phyloP scores from a whole-genome alignment of 2,888 invertebrate genomes.

The Anodontia alba region DNA sequence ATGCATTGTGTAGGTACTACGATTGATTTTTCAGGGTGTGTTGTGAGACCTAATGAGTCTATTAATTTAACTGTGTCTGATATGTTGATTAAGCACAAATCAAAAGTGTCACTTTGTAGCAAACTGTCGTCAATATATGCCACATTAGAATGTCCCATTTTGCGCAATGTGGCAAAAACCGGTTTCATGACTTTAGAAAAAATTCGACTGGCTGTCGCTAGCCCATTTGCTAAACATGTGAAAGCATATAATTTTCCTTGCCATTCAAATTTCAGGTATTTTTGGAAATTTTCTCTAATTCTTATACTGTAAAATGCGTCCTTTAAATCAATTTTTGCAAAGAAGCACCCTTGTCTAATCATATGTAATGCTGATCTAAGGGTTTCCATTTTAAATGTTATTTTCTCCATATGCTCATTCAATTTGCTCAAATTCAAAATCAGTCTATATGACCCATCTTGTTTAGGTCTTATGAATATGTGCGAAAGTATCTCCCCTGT shows the following conservation, averaged over 20 bases:
- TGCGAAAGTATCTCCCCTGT: constrained; percentile 27
- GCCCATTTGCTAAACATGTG: constrained; percentile 46
- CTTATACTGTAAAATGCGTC: too few relatives aligned
- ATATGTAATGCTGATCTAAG: constrained; percentile 36
- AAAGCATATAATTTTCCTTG: constrained; percentile 29
- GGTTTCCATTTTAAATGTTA: too few relatives aligned
- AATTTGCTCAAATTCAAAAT: too few relatives aligned
- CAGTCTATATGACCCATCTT: constrained; percentile 40
- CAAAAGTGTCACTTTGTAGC: constrained; percentile 8
- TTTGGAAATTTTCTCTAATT: constrained; percentile 18
- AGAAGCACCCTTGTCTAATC: constrained; percentile 41
- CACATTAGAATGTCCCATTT: constrained; percentile 1
- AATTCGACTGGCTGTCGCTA: constrained; percentile 44
- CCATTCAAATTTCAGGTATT: constrained; percentile 51
- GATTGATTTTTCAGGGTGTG: constrained; percentile 14
- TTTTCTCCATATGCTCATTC: too few relatives aligned
- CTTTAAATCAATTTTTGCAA: constrained; percentile 50
- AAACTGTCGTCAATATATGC: constrained; percentile 13
- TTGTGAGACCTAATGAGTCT: neutral
- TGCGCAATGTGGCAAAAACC: constrained; percentile 35
- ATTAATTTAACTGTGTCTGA: neutral
- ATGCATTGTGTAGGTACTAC: neutral
- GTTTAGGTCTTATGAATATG: constrained; percentile 44
- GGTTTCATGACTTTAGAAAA: constrained; percentile 65
- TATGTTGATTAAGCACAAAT: neutral